phyloP scores from a whole-genome alignment of 2,888 invertebrate genomes.

The Anticlea derivata region DNA sequence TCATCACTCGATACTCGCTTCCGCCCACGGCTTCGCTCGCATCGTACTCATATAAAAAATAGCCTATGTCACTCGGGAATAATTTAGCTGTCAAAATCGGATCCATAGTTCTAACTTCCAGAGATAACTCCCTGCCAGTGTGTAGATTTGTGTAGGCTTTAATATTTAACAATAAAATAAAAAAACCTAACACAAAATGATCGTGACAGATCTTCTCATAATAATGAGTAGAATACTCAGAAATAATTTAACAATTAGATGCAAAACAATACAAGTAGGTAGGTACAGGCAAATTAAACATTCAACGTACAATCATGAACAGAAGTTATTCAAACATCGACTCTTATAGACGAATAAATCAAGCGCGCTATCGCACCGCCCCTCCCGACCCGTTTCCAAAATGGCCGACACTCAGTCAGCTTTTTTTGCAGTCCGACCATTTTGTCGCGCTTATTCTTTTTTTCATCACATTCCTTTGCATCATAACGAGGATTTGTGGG shows the following conservation, averaged over 20 bases:
- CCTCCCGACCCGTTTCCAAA: slow-evolving; percentile 67
- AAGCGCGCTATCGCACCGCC: slow-evolving; percentile 55
- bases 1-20: too few species aligned
- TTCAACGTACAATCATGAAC: slow-evolving; percentile 51
- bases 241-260: slow-evolving; percentile 24
- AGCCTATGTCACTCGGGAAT: too few species aligned
- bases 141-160: too few species aligned
- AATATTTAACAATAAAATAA: too few species aligned
- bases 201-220: too few species aligned
- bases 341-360: slow-evolving; percentile 67
- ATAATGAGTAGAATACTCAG: slow-evolving; percentile 4
- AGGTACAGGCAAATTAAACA: slow-evolving; percentile 25
- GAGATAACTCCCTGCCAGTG: too few species aligned
- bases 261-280: slow-evolving; percentile 31
- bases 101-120: too few species aligned
- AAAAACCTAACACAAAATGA: too few species aligned
- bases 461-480: slow-evolving; percentile 38
- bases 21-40: too few species aligned
- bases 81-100: too few species aligned
- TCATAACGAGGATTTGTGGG: slow-evolving; percentile 37
- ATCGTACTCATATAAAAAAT: too few species aligned
- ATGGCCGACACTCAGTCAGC: slow-evolving; percentile 64
- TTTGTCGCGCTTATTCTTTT: slow-evolving; percentile 51
- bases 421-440: slow-evolving; percentile 64
- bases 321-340: slow-evolving; percentile 52